A percentile compares a stretch with the other conserved stretches of the same genome.
These are phyloP conservation scores for Scaptodrosophila lebanonensis DNA, from an alignment of 1,140 invertebrate species.

Conservation along the genomic window DNA sequence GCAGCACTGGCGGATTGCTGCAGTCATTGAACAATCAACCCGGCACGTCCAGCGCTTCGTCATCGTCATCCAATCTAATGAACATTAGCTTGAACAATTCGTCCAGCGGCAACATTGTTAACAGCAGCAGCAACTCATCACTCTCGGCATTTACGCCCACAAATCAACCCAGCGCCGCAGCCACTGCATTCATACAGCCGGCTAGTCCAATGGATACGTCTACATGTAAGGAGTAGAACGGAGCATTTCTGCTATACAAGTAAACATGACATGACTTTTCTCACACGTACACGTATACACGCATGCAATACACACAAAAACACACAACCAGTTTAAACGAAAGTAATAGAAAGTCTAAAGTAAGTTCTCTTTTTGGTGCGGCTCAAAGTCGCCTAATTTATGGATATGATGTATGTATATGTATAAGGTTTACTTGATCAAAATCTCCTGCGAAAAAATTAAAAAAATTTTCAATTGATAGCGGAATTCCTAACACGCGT, in stretches of 20 bases:
- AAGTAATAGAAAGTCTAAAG: constrained; percentile 42
- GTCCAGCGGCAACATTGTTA: constrained; percentile 63
- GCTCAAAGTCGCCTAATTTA: constrained; percentile 62
- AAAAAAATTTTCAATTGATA: constrained; percentile 27
- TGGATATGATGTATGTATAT: constrained; percentile 3
- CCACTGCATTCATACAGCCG: constrained; percentile 78
- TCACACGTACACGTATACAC: constrained; percentile 4
- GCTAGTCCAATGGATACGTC: constrained; percentile 84
- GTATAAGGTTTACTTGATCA: constrained; percentile 60
- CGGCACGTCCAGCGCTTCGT: constrained; percentile 39
- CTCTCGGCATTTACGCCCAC: constrained; percentile 71
- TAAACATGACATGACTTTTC: constrained; percentile 40
- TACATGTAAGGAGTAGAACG: constrained; percentile 66
- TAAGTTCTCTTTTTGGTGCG: constrained; percentile 53
- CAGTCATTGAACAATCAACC: constrained; percentile 39
- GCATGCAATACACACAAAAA: constrained; percentile 34
- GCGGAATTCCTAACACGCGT: constrained; percentile 38
- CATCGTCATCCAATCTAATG: constrained; percentile 64
- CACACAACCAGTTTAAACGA: constrained; percentile 58
- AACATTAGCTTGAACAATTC: constrained; percentile 68
- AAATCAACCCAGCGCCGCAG: constrained; percentile 54
- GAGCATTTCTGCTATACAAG: not conserved
- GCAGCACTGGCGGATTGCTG: too few relatives aligned
- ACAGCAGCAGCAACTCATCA: constrained; percentile 63
- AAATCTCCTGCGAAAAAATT: constrained; percentile 61